These are phyloP conservation scores for Mustelus asterias DNA, from an alignment of 2,113 vertebrate species.

Conservation along the genomic window DNA sequence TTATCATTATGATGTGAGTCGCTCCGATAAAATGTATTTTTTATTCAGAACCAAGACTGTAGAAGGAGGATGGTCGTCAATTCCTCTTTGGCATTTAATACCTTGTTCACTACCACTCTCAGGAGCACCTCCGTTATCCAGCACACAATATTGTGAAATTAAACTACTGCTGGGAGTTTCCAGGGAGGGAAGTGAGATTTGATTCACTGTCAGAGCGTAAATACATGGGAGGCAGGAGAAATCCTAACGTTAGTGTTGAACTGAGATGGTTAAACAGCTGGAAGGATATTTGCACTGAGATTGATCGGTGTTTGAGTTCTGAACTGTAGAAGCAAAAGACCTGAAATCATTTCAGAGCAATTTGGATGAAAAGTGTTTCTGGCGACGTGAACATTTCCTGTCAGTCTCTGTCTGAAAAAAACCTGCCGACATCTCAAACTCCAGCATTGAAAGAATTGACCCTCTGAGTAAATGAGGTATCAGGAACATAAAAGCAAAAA, in stretches of 20 bases:
- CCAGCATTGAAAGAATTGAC: too few relatives aligned
- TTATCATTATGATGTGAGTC: slow-evolving; percentile 42
- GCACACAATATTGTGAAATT: background rate
- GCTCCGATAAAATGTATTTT: background rate
- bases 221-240: background rate
- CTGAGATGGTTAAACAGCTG: background rate
- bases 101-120: background rate
- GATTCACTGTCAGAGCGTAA: background rate
- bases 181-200: background rate
- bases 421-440: too few relatives aligned
- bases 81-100: background rate
- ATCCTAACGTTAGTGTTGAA: background rate
- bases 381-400: background rate
- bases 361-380: background rate
- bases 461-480: background rate
- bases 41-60: background rate
- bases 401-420: too few relatives aligned
- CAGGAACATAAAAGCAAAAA: background rate
- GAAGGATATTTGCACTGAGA: background rate
- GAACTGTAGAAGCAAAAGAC: background rate
- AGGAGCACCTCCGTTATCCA: background rate
- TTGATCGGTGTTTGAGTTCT: background rate
- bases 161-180: background rate
- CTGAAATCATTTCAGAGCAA: background rate
- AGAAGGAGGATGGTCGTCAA: too few relatives aligned